phyloP scores from a whole-genome alignment of 2,888 invertebrate genomes.

The Ectemnius lituratus region DNA sequence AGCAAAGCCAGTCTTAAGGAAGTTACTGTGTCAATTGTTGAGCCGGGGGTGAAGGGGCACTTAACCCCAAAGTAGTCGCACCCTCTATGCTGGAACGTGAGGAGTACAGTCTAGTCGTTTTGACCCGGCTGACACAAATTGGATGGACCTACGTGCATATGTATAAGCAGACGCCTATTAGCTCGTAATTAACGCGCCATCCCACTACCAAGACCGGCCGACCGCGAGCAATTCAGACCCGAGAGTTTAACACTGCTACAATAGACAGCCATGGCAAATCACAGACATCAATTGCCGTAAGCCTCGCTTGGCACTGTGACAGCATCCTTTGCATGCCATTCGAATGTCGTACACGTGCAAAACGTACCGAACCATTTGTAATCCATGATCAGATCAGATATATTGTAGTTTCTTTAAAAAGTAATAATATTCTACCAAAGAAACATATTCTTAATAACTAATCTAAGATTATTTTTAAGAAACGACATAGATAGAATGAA shows the following conservation, averaged over 20 bases:
- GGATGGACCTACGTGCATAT: slow-evolving; percentile 37
- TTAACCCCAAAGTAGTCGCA: slow-evolving; percentile 53
- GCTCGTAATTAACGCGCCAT: slow-evolving; percentile 45
- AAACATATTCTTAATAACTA: not conserved
- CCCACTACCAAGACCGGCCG: slow-evolving; percentile 12
- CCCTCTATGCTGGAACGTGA: slow-evolving; percentile 42
- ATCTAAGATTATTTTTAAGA: not conserved
- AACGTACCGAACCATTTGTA: too few species aligned
- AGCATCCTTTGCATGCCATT: too few species aligned
- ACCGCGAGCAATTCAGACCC: slow-evolving; percentile 19
- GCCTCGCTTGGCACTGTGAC: not conserved
- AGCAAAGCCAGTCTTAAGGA: slow-evolving; percentile 37
- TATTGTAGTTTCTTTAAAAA: too few species aligned
- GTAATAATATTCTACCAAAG: not conserved
- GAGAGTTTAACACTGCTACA: slow-evolving; percentile 24
- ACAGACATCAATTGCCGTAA: not conserved
- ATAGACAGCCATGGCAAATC: slow-evolving; percentile 1
- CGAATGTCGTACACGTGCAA: too few species aligned
- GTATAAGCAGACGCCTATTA: slow-evolving; percentile 26
- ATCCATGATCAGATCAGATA: too few species aligned
- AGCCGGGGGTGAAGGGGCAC: slow-evolving; percentile 38
- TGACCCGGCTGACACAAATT: slow-evolving; percentile 55
- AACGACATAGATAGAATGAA: not conserved
- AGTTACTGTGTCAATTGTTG: slow-evolving; percentile 60
- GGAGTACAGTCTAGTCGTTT: slow-evolving; percentile 54